Conservation (phyloP, 2,113 vertebrate genomes). For the Gnathochromis pfefferi region DNA sequence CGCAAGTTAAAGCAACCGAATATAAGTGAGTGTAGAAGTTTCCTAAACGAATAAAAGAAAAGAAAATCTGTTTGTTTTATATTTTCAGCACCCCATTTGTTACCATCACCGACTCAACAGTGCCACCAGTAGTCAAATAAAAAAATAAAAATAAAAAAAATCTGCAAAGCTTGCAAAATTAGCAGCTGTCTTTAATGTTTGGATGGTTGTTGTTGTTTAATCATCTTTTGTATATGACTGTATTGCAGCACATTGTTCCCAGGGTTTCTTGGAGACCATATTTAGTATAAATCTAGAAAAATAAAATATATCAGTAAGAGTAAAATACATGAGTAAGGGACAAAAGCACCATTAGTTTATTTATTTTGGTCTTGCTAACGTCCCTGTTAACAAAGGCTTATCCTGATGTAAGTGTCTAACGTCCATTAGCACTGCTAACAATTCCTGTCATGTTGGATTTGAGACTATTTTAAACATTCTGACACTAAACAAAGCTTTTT, state of each 20-base stretch:
- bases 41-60: neutral
- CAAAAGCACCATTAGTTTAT: accelerated
- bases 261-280: accelerated
- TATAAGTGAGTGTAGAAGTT: neutral
- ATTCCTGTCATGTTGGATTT: neutral
- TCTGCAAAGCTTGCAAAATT: neutral
- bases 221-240: neutral
- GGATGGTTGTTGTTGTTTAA: neutral
- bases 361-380: neutral
- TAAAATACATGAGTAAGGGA: neutral
- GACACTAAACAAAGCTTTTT: neutral
- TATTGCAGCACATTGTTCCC: neutral
- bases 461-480: neutral
- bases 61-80: neutral
- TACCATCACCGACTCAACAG: neutral
- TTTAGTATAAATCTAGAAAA: neutral
- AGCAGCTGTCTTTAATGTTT: neutral
- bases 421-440: neutral
- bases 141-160: accelerated
- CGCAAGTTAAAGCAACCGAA: neutral
- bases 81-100: neutral
- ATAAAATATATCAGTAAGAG: neutral
- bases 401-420: neutral
- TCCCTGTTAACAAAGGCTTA: neutral
- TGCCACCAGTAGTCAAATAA: neutral